Evolutionary conservation across 2,888 invertebrate genomes (phyloP).

Genomic region (Drosophila pegasa): DNA sequence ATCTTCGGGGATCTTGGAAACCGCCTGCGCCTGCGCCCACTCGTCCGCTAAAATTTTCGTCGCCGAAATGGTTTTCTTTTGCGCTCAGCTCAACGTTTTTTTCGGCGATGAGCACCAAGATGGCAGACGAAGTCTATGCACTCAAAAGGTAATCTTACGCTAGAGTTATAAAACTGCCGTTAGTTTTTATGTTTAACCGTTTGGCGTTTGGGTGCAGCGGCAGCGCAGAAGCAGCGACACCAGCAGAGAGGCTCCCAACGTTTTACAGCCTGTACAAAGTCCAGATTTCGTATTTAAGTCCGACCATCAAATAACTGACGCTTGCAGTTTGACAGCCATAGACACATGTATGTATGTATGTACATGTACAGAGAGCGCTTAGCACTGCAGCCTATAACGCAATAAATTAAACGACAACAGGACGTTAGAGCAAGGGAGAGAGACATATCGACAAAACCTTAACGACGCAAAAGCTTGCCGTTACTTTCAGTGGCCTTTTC

Average conservation of each 20-base stretch:
- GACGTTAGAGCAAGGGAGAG: conserved; percentile 7
- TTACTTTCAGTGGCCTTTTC: conserved; percentile 19
- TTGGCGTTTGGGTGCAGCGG: conserved; percentile 75
- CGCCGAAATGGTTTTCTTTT: conserved; percentile 60
- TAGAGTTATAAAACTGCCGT: conserved; percentile 77
- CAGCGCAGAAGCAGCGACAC: conserved; percentile 24
- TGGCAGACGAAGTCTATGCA: conserved; percentile 42
- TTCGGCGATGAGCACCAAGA: conserved; percentile 56
- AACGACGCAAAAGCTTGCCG: conserved; percentile 53
- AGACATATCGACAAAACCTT: conserved; percentile 15
- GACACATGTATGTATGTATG: conserved; percentile 3
- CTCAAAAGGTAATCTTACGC: conserved; percentile 74
- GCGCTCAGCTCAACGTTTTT: conserved; percentile 47
- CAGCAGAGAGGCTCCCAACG: conserved; percentile 25
- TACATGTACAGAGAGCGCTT: conserved; percentile 19
- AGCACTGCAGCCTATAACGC: conserved; percentile 50
- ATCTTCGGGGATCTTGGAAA: conserved; percentile 68
- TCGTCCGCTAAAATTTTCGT: conserved; percentile 57
- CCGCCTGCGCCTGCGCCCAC: conserved; percentile 58
- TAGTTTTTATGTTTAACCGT: conserved; percentile 77
- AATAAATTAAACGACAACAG: conserved; percentile 44
- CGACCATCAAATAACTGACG: conserved; percentile 50
- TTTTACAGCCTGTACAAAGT: conserved; percentile 57
- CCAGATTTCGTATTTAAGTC: conserved; percentile 57
- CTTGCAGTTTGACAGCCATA: conserved; percentile 54